Percentiles rank a stretch among this genome's conserved stretches.
phyloP scores from a whole-genome alignment of 2,113 vertebrate genomes.

The Sterrhoptilus dennistouni region DNA sequence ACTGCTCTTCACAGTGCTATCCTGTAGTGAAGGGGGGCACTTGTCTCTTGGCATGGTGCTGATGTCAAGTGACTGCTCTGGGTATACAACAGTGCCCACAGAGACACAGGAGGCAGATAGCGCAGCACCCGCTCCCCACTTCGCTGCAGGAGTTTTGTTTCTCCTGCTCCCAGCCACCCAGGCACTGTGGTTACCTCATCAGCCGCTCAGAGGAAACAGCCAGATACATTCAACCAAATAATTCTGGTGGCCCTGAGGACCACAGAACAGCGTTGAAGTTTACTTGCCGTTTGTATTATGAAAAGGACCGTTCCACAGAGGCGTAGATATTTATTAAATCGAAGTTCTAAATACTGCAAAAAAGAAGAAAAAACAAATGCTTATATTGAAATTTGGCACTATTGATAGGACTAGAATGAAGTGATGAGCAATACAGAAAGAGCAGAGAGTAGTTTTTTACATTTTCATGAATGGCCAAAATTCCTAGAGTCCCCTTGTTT shows the following conservation, averaged over 20 bases:
- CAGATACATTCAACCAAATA: neutral
- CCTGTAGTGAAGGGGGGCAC: neutral
- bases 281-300: conserved; percentile 88
- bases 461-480: neutral
- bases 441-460: neutral
- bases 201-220: neutral
- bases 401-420: neutral
- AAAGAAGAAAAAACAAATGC: neutral
- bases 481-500: neutral
- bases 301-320: conserved; percentile 84
- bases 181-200: neutral
- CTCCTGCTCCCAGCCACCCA: neutral
- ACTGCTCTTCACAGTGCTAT: neutral
- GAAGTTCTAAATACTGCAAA: conserved; percentile 88
- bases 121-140: neutral
- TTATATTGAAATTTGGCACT: neutral
- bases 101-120: neutral
- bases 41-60: rapidly evolving
- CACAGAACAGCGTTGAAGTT: neutral
- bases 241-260: rapidly evolving
- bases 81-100: neutral
- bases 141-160: neutral
- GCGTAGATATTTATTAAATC: conserved; percentile 84
- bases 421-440: neutral
- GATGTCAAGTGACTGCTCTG: neutral